Conservation (phyloP, 2,113 vertebrate genomes). For the Gorsachius goisagi region DNA sequence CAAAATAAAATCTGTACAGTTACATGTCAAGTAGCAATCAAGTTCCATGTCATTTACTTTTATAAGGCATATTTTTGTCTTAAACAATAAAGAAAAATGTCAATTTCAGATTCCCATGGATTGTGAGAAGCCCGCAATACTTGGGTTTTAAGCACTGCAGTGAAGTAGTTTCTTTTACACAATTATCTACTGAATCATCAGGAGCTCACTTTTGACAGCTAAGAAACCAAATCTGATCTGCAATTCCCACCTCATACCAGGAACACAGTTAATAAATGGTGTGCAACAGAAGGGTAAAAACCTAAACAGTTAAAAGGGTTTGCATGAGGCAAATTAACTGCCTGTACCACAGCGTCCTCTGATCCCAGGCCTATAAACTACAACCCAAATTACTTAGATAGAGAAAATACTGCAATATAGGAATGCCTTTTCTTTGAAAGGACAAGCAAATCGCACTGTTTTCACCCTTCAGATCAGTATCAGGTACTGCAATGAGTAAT, state of each 20-base stretch:
- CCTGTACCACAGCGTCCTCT: background rate
- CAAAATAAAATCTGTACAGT: constrained; percentile 44
- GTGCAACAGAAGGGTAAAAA: background rate
- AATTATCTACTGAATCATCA: constrained; percentile 31
- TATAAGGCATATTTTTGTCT: background rate
- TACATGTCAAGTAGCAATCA: constrained; percentile 11
- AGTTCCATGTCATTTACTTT: constrained; percentile 15
- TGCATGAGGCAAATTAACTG: background rate
- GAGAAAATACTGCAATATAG: background rate
- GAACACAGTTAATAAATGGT: accelerated
- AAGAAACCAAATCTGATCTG: background rate
- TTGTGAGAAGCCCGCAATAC: background rate
- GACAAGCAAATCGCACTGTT: background rate
- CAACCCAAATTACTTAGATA: background rate
- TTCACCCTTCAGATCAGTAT: constrained; percentile 2
- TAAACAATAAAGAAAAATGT: background rate
- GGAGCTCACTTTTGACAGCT: background rate
- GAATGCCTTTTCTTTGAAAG: background rate
- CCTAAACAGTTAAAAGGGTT: background rate
- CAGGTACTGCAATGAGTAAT: constrained; percentile 15
- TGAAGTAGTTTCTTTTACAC: constrained; percentile 1
- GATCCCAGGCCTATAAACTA: background rate
- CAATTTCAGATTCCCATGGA: background rate
- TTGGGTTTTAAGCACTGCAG: background rate
- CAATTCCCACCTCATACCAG: background rate